Base-by-base conservation (phyloP, 2,888 invertebrate genomes). In the Antitype chi region DNA sequence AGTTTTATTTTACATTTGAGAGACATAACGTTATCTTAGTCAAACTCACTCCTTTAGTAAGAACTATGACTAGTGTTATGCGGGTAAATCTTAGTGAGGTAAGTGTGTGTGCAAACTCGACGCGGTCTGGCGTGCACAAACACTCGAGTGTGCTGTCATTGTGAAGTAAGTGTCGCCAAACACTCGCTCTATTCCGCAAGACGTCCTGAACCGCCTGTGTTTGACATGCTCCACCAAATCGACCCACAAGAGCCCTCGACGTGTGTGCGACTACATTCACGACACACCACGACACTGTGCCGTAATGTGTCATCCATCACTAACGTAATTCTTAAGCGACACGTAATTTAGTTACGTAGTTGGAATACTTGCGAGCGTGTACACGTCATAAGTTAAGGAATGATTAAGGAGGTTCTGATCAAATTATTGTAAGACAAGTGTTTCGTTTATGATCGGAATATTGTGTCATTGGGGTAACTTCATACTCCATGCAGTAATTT, bases 91-190 rank as follows among this genome's bases (percentile, higher is more conserved):
- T 91, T 91, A 87, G 90, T 86, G 87, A 87, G 86, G 90, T 80
- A 87, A 91, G 90, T 90, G 87, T 89, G 89, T 89, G 90, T 88
- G 90, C 88, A 91, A 91, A 91, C 91, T 88, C 84, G 74, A 84
- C 85, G 82, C 82, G 87, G 88, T 73, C 87, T 89, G 87, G 89
- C 88, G 89, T 89, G 90, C 88, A 84, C 92, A 93, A 91, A 93
- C 92, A 93, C 91, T 91, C 82, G 80, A 89, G 87, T 88, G 86
- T 85, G 87, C 89, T 86, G 91, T 88, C 91, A 91, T 90, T 93
- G 93, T 93, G 84, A 90, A 89, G 90, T 88, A 91, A 92, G 93
- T 93, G 92, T 94, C 90, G 89, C 85, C 93, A 93, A 94, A 94
- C 93, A 94, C 92, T 93, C 87, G 85, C 86, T 84, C 87, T 87